Evolutionary conservation across 2,797 vertebrate species (phyloP).

Genomic region (Poeciliopsis infans): DNA sequence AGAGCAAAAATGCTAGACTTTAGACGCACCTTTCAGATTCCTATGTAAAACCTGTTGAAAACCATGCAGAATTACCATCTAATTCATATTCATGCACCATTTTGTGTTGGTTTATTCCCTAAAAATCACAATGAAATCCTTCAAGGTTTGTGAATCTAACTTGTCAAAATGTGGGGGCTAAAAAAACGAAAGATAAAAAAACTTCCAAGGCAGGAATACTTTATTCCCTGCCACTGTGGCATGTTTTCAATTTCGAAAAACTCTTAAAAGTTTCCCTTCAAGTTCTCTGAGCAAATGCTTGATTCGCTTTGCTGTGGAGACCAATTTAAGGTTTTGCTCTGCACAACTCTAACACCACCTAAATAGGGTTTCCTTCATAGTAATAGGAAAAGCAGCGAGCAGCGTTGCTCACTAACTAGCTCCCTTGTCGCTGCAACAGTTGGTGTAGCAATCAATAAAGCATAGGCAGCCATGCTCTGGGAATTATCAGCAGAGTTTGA

Average conservation of each 20-base stretch:
- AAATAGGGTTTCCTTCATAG: constrained; percentile 38
- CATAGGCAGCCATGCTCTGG: constrained; percentile 50
- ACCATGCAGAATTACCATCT: background rate
- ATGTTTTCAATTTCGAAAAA: background rate
- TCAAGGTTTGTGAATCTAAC: background rate
- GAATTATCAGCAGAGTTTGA: constrained; percentile 49
- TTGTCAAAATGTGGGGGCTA: background rate
- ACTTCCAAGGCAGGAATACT: background rate
- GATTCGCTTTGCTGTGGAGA: constrained; percentile 14
- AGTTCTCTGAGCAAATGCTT: background rate
- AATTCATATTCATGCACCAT: background rate
- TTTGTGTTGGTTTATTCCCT: background rate
- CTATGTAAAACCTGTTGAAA: background rate
- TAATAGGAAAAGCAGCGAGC: constrained; percentile 18
- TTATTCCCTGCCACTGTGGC: background rate
- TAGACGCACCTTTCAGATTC: background rate
- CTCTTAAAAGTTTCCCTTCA: background rate
- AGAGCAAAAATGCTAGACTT: background rate
- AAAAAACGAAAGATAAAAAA: background rate
- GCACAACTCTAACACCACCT: constrained; percentile 19
- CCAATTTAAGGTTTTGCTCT: constrained; percentile 16
- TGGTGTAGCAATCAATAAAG: constrained; percentile 71
- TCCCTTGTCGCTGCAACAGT: constrained; percentile 71
- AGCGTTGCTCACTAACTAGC: constrained; percentile 66
- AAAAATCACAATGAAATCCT: background rate